A percentile compares a stretch with the other conserved stretches of the same genome.
Evolutionary conservation across 2,888 invertebrate genomes (phyloP).

Genomic region (Rhingia rostrata): DNA sequence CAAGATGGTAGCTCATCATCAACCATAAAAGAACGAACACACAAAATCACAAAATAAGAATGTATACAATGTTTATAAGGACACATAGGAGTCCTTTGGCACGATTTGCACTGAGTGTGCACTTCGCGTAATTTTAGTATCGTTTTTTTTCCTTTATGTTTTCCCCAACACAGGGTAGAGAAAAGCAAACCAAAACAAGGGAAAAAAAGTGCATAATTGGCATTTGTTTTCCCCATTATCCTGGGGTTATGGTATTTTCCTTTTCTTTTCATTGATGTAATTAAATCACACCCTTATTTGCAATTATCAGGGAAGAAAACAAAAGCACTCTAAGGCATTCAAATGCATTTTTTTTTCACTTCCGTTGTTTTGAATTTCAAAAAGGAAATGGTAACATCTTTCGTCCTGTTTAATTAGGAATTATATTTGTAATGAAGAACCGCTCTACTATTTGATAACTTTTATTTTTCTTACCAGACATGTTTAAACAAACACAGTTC

Average conservation of each 20-base stretch:
- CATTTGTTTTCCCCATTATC: constrained; percentile 63
- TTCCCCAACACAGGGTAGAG: constrained; percentile 22
- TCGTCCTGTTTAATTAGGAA: constrained; percentile 24
- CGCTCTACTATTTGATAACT: not conserved
- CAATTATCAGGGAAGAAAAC: constrained; percentile 19
- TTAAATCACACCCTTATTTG: constrained; percentile 51
- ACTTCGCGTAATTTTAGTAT: constrained; percentile 52
- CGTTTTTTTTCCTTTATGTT: constrained; percentile 27
- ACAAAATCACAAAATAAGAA: constrained; percentile 27
- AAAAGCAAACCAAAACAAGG: not conserved
- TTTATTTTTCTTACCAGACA: constrained; percentile 66
- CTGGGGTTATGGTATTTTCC: constrained; percentile 14
- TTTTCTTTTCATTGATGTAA: constrained; percentile 25
- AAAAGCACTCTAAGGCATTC: constrained; percentile 11
- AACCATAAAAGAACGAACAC: not conserved
- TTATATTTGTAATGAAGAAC: constrained; percentile 8
- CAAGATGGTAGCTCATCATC: constrained; percentile 26
- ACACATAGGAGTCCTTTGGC: constrained; percentile 46
- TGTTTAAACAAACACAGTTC: constrained; percentile 41
- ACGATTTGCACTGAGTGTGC: constrained; percentile 52
- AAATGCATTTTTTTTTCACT: constrained; percentile 38
- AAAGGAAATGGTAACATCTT: not conserved
- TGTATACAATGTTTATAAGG: constrained; percentile 35
- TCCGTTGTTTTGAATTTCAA: constrained; percentile 36
- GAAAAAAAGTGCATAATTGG: constrained; percentile 64